A percentile compares a stretch with the other conserved stretches of the same genome.
Conservation (phyloP, 2,113 vertebrate species). For the Pituophis catenifer region DNA sequence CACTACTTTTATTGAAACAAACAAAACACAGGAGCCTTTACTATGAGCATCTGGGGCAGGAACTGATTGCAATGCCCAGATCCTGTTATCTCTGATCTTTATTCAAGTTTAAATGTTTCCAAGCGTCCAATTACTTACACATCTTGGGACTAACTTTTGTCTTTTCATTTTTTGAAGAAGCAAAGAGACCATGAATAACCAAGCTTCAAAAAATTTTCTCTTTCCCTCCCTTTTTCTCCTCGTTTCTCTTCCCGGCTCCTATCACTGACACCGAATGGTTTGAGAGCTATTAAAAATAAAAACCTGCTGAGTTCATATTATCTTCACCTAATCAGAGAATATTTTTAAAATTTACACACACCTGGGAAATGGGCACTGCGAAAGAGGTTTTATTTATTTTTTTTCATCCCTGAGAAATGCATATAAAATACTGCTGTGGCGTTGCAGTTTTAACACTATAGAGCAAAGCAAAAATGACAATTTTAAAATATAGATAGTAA, state of each 20-base stretch:
- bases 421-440: background rate
- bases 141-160: background rate
- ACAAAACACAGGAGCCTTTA: background rate
- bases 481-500: background rate
- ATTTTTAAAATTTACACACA: constrained; percentile 32
- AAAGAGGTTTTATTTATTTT: constrained; percentile 15
- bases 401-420: constrained; percentile 12
- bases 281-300: background rate
- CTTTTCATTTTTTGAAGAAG: constrained; percentile 19
- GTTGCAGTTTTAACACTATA: background rate
- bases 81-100: background rate
- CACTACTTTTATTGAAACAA: background rate
- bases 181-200: constrained; percentile 2
- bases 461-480: background rate
- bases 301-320: constrained; percentile 9
- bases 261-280: background rate
- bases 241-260: background rate
- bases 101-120: background rate
- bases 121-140: background rate
- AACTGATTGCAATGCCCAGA: background rate
- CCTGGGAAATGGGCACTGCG: constrained; percentile 6
- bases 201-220: background rate
- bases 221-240: background rate
- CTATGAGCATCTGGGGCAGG: background rate
- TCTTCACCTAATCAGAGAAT: background rate